A percentile compares a stretch with the other conserved stretches of the same genome.
phyloP scores from a whole-genome alignment of 2,888 invertebrate species.

The Epiblema foenella region DNA sequence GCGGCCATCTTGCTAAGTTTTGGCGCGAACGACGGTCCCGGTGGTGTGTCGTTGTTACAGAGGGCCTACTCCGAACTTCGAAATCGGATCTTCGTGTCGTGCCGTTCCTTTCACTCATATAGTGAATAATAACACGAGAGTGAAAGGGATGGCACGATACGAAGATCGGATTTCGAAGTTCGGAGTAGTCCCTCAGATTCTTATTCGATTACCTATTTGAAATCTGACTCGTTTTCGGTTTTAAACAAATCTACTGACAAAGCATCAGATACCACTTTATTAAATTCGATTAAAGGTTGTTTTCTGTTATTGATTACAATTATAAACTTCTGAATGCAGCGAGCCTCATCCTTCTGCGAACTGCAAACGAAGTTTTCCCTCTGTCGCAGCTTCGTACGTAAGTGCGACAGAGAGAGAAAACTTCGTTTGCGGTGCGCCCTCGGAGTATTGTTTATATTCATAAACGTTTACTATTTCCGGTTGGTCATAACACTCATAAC shows the following conservation, averaged over 20 bases:
- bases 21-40: slow-evolving; percentile 52
- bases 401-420: too few relatives aligned
- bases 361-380: too few relatives aligned
- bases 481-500: slow-evolving; percentile 40
- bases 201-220: background rate
- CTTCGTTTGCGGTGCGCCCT: too few relatives aligned
- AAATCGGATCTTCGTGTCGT: too few relatives aligned
- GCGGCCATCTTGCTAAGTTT: slow-evolving; percentile 68
- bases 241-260: background rate
- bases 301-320: background rate
- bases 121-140: too few relatives aligned
- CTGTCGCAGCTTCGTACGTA: too few relatives aligned
- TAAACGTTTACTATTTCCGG: slow-evolving; percentile 25
- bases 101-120: too few relatives aligned
- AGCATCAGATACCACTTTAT: background rate
- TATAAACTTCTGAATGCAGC: slow-evolving; percentile 13
- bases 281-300: background rate
- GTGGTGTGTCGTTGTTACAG: background rate
- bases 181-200: too few relatives aligned
- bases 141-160: too few relatives aligned
- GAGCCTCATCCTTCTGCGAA: background rate
- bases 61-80: too few relatives aligned
- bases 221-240: background rate
- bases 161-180: too few relatives aligned
- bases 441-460: slow-evolving; percentile 24